Conservation (phyloP, 1,140 invertebrate species). For the Macrobrachium nipponense region DNA sequence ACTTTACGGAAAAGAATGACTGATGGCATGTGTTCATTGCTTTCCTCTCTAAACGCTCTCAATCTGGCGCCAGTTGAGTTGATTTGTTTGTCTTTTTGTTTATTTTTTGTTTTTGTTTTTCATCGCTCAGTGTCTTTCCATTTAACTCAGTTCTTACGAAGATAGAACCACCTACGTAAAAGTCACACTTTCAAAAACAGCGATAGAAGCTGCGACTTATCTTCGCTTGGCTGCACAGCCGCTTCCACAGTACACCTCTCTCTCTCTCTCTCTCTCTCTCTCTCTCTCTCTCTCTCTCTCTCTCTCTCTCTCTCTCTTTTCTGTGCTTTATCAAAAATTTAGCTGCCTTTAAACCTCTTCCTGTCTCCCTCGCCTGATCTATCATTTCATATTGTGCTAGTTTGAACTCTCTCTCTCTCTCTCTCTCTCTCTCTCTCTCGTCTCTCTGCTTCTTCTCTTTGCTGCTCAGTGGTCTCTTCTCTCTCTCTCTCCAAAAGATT, state of each 20-base stretch:
- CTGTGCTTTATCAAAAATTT: not conserved
- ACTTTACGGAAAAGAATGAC: no score
- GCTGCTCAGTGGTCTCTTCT: not conserved
- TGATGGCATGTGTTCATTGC: no score
- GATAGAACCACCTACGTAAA: no score
- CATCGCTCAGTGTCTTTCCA: not conserved
- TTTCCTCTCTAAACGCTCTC: no score
- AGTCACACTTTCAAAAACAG: not conserved
- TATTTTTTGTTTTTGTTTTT: no score
- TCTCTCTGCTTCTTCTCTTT: no score
- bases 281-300: not conserved
- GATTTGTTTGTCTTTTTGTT: no score
- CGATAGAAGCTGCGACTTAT: not conserved
- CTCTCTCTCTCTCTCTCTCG: conserved; percentile 3
- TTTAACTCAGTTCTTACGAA: not conserved
- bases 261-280: not conserved
- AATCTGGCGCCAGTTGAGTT: no score
- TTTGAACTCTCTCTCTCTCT: not conserved
- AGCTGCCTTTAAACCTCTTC: not conserved
- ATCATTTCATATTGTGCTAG: not conserved
- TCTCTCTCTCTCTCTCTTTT: not conserved
- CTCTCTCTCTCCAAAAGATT: conserved; percentile 26
- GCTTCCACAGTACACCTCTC: not conserved
- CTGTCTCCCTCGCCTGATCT: not conserved
- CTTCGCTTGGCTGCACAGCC: not conserved